These are phyloP conservation scores for Cercopithecus hamlyni DNA, from an alignment of 2,797 vertebrate genomes.

Conservation along the genomic window DNA sequence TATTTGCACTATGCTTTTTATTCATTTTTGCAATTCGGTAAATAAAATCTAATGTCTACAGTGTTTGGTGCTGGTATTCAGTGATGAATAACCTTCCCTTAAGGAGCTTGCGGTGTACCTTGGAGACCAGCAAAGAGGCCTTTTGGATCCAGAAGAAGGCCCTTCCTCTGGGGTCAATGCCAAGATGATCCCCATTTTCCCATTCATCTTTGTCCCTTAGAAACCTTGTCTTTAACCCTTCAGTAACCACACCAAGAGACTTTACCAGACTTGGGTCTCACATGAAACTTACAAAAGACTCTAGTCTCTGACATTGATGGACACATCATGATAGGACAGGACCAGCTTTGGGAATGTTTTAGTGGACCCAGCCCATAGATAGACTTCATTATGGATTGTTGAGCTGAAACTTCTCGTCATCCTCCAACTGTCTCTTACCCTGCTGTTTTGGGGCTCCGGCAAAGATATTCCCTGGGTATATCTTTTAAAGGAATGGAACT, in stretches of 20 bases:
- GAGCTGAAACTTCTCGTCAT: not conserved
- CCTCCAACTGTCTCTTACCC: not conserved
- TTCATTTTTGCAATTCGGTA: not conserved
- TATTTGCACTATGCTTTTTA: not conserved
- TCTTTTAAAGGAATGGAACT: not conserved
- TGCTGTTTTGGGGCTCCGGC: not conserved
- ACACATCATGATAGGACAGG: not conserved
- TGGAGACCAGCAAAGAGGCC: not conserved
- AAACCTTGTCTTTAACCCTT: not conserved
- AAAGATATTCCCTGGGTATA: not conserved
- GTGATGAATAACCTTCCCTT: not conserved
- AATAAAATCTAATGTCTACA: not conserved
- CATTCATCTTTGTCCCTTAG: not conserved
- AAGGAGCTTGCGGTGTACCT: not conserved
- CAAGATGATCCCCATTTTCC: not conserved
- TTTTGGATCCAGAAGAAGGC: not conserved
- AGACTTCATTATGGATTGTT: fast-evolving
- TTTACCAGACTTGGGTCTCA: not conserved
- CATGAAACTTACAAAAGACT: not conserved
- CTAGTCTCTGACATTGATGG: not conserved
- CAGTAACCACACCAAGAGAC: not conserved
- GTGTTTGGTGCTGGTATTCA: not conserved
- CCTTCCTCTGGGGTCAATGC: not conserved
- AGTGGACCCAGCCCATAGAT: not conserved
- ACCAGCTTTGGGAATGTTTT: not conserved